These are phyloP conservation scores for Botrylloides violaceus DNA, from an alignment of 23 tunicate genomes.

Conservation along the genomic window DNA sequence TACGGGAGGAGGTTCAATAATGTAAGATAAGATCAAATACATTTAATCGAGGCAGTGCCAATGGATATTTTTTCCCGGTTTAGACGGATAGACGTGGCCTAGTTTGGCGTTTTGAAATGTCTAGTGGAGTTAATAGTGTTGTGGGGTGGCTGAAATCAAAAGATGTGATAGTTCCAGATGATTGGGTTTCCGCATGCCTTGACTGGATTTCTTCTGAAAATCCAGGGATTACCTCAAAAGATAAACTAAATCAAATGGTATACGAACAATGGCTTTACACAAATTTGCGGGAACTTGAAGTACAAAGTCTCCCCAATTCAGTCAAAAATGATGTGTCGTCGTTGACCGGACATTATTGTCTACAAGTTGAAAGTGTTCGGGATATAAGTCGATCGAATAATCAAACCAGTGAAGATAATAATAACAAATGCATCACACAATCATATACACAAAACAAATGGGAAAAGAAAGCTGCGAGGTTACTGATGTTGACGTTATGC, in stretches of 20 bases:
- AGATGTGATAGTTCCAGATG: conserved; percentile 46
- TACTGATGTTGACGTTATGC: conserved; percentile 62
- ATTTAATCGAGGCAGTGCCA: no score
- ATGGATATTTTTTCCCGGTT: no score
- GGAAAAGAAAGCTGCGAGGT: conserved; percentile 56
- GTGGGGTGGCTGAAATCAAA: conserved; percentile 28
- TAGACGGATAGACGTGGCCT: no score
- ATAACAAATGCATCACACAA: conserved; percentile 44
- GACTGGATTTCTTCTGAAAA: conserved; percentile 53
- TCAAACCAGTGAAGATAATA: conserved; percentile 47
- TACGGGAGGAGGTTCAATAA: no score
- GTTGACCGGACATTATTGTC: conserved; percentile 57
- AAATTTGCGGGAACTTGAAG: conserved; percentile 42
- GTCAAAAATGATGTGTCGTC: conserved; percentile 37
- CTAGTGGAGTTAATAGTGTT: no score
- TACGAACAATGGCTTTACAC: conserved; percentile 81
- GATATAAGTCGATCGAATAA: conserved; percentile 53
- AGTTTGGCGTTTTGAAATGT: no score
- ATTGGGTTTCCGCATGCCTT: conserved; percentile 70
- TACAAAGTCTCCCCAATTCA: conserved; percentile 30
- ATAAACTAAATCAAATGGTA: conserved; percentile 30
- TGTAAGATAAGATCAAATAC: no score
- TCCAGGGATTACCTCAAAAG: neutral
- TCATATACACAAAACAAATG: conserved; percentile 78
- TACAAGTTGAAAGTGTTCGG: conserved; percentile 55